These are phyloP conservation scores for Spilosoma lubricipeda DNA, from an alignment of 2,888 invertebrate species.

Conservation along the genomic window DNA sequence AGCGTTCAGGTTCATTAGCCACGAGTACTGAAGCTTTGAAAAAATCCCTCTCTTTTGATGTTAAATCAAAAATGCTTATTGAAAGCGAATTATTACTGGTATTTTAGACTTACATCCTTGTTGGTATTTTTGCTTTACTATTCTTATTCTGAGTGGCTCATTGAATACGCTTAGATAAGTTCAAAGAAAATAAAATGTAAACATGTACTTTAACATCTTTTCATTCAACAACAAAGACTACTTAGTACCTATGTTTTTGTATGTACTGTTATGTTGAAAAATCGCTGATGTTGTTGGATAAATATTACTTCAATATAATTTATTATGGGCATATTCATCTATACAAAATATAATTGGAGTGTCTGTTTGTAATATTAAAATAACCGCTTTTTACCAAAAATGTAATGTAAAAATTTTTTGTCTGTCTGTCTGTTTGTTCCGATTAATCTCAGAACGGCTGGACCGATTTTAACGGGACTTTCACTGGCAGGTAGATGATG, in stretches of 20 bases:
- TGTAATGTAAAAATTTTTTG: too few relatives aligned
- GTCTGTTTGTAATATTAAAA: too few relatives aligned
- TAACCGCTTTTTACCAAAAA: too few relatives aligned
- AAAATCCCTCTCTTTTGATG: conserved; percentile 47
- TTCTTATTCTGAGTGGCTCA: background rate
- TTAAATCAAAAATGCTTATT: conserved; percentile 58
- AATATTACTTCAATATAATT: too few relatives aligned
- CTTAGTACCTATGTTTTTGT: too few relatives aligned
- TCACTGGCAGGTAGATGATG: too few relatives aligned
- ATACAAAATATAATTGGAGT: too few relatives aligned
- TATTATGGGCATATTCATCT: too few relatives aligned
- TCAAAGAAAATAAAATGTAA: background rate
- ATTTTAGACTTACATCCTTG: conserved; percentile 5
- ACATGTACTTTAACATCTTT: background rate
- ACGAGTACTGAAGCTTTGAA: conserved; percentile 52
- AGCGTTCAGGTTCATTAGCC: conserved; percentile 65
- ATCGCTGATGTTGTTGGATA: background rate
- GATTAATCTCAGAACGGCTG: too few relatives aligned
- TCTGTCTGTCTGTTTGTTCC: too few relatives aligned
- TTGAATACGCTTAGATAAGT: background rate
- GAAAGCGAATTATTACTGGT: conserved; percentile 46
- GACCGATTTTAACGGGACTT: too few relatives aligned
- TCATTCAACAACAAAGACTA: background rate
- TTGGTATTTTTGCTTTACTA: background rate
- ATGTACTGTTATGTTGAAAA: too few relatives aligned